These are phyloP conservation scores for Octodon degus DNA, from an alignment of 2,113 vertebrate genomes.

Conservation along the genomic window DNA sequence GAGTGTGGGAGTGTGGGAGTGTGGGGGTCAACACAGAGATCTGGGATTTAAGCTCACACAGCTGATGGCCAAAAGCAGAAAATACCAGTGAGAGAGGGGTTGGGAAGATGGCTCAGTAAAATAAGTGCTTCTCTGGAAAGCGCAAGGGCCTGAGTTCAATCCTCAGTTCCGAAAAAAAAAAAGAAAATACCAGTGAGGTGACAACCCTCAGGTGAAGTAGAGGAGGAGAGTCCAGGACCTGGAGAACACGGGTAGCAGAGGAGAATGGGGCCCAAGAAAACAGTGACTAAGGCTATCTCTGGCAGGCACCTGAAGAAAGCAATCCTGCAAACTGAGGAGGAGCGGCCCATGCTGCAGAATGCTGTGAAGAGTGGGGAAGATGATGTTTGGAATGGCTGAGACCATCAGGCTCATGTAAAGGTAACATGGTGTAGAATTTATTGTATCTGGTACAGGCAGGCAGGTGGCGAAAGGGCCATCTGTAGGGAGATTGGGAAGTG, in stretches of 20 bases:
- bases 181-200: slow-evolving; percentile 12
- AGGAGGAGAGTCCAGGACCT: background rate
- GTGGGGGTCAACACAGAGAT: background rate
- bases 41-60: background rate
- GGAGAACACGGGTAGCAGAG: background rate
- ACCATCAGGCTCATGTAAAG: background rate
- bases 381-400: background rate
- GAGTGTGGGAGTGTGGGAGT: background rate
- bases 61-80: background rate
- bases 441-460: background rate
- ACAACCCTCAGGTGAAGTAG: background rate
- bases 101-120: no score
- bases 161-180: no score
- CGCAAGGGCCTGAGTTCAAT: no score
- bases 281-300: background rate
- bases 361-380: background rate
- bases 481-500: background rate
- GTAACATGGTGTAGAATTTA: background rate
- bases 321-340: background rate
- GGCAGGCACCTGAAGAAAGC: background rate
- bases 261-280: background rate
- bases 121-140: no score
- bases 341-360: background rate
- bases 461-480: background rate
- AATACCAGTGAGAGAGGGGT: background rate